A percentile compares a stretch with the other conserved stretches of the same genome.
phyloP scores from a whole-genome alignment of 2,888 invertebrate species.

The Hymenopus coronatus region DNA sequence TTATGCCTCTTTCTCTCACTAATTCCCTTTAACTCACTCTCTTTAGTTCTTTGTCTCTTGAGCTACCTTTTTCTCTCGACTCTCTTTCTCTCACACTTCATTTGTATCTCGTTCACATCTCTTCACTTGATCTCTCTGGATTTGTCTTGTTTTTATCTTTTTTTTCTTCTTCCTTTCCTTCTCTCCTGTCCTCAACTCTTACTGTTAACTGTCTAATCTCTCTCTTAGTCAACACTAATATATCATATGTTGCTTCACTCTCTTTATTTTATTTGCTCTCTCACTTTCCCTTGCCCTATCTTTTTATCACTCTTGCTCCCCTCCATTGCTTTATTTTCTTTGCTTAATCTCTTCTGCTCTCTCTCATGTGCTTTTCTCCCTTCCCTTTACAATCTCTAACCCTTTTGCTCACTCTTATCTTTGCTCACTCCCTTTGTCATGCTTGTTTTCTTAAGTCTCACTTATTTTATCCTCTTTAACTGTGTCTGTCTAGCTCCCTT shows the following conservation, averaged over 20 bases:
- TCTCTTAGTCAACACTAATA: neutral
- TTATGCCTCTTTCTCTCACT: neutral
- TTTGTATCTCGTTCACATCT: too few relatives aligned
- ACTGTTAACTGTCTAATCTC: neutral
- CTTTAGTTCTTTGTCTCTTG: neutral
- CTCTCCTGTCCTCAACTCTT: too few relatives aligned
- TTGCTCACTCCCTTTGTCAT: neutral
- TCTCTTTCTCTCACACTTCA: neutral
- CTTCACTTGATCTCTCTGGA: too few relatives aligned
- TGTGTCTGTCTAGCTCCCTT: neutral
- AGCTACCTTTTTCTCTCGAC: neutral
- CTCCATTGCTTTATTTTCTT: neutral
- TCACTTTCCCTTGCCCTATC: neutral
- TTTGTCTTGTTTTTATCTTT: neutral
- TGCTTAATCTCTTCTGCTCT: neutral
- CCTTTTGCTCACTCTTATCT: neutral
- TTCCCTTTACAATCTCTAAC: neutral
- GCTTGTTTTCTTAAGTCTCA: too few relatives aligned
- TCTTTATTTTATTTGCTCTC: neutral
- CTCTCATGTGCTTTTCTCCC: neutral
- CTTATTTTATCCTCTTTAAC: neutral
- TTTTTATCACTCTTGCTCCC: conserved; percentile 11
- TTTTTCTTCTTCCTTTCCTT: neutral
- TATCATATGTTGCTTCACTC: too few relatives aligned
- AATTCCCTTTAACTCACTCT: neutral